Percentiles rank a stretch among this genome's conserved stretches.
phyloP scores from a whole-genome alignment of 2,113 vertebrate species.

The Tetraodon nigroviridis region DNA sequence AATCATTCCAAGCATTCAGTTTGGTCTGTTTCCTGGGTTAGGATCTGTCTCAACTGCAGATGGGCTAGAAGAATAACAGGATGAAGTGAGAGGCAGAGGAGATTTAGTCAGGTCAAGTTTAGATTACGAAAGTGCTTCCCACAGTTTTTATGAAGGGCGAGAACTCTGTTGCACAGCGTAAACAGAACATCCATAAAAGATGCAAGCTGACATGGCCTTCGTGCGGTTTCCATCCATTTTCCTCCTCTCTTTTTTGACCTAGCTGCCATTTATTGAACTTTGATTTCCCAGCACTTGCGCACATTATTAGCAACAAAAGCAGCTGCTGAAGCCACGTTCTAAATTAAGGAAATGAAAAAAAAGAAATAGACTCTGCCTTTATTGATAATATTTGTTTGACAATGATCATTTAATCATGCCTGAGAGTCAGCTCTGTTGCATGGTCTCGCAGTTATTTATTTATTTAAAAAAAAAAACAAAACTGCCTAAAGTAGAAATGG shows the following conservation, averaged over 20 bases:
- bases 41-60: slow-evolving; percentile 14
- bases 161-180: slow-evolving; percentile 6
- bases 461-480: neutral
- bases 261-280: too few relatives aligned
- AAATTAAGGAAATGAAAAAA: too few relatives aligned
- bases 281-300: too few relatives aligned
- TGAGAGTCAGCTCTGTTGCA: neutral
- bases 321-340: too few relatives aligned
- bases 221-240: slow-evolving; percentile 1
- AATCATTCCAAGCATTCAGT: neutral
- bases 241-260: neutral
- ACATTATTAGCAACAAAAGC: too few relatives aligned
- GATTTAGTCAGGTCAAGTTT: slow-evolving; percentile 45
- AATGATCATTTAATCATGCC: neutral
- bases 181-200: neutral
- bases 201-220: neutral
- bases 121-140: slow-evolving; percentile 57
- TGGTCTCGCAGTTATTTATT: slow-evolving; percentile 1
- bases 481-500: slow-evolving; percentile 6
- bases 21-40: slow-evolving; percentile 21
- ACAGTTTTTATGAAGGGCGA: slow-evolving; percentile 21
- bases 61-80: slow-evolving; percentile 22
- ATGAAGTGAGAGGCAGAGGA: slow-evolving; percentile 29
- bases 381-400: too few relatives aligned
- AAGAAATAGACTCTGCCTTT: too few relatives aligned